A percentile compares a stretch with the other conserved stretches of the same genome.
Conservation (phyloP, 2,888 invertebrate genomes). For the Pandemis corylana region DNA sequence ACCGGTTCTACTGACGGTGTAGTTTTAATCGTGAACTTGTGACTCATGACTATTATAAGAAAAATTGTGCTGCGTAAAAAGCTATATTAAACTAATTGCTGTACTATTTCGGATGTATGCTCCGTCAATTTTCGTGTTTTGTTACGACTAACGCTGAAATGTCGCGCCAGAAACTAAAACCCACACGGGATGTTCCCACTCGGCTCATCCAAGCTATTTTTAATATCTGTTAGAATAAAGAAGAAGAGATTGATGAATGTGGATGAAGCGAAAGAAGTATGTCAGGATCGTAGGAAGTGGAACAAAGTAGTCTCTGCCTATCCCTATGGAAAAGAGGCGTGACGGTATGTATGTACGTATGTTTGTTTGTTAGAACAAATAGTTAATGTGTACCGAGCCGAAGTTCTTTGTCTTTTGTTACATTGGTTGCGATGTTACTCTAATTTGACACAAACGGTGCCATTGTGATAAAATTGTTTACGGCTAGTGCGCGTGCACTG, state of each 20-base stretch:
- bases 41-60: neutral
- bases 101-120: too few species aligned
- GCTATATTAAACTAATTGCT: too few species aligned
- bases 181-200: too few species aligned
- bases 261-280: too few species aligned
- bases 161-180: neutral
- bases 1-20: neutral
- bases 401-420: neutral
- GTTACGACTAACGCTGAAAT: too few species aligned
- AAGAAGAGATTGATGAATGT: too few species aligned
- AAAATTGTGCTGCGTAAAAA: neutral
- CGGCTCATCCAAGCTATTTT: neutral
- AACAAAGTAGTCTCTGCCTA: too few species aligned
- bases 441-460: neutral
- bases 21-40: neutral
- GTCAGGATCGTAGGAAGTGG: too few species aligned
- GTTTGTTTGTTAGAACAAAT: neutral
- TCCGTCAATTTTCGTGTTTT: too few species aligned
- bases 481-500: neutral
- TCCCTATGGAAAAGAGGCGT: too few species aligned
- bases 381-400: neutral
- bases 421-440: neutral
- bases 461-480: slow-evolving; percentile 13
- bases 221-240: neutral
- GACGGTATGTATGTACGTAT: too few species aligned